Percentiles rank a stretch among this genome's conserved stretches.
These are phyloP conservation scores for Astur gentilis DNA, from an alignment of 2,113 vertebrate species.

Conservation along the genomic window DNA sequence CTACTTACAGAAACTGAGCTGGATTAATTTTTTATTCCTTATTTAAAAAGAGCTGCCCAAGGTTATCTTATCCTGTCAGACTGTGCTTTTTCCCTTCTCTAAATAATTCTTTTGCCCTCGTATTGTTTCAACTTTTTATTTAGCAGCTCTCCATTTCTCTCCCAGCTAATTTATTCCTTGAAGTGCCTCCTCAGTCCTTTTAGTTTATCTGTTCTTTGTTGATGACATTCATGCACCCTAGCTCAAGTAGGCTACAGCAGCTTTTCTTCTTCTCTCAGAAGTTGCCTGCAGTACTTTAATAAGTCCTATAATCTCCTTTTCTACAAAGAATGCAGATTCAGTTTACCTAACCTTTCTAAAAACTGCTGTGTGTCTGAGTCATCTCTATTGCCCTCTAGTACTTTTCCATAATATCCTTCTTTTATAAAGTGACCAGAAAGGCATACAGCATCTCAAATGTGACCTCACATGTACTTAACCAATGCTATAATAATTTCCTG, in stretches of 20 bases:
- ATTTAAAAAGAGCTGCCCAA: constrained; percentile 26
- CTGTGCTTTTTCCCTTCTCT: not conserved
- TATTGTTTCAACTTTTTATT: constrained; percentile 49
- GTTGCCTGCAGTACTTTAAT: constrained; percentile 11
- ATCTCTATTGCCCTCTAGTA: constrained; percentile 63
- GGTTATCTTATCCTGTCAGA: constrained; percentile 53
- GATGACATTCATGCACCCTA: constrained; percentile 30
- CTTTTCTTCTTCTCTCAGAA: constrained; percentile 2
- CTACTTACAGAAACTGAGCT: not conserved
- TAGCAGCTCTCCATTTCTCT: constrained; percentile 31
- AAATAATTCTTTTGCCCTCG: constrained; percentile 31
- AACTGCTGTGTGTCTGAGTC: constrained; percentile 4
- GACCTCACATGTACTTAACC: constrained; percentile 55
- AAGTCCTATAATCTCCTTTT: constrained; percentile 3
- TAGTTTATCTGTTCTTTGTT: constrained; percentile 23
- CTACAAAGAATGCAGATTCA: constrained; percentile 18
- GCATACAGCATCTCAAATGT: constrained; percentile 27
- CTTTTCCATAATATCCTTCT: constrained; percentile 54
- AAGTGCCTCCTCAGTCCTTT: constrained; percentile 7
- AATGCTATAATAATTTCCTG: constrained; percentile 66
- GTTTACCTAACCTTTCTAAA: constrained; percentile 57
- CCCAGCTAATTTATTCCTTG: constrained; percentile 39
- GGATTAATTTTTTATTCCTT: constrained; percentile 32
- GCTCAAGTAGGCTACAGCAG: not conserved
- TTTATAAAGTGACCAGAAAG: constrained; percentile 52